Percentiles rank a stretch among this genome's conserved stretches.
Evolutionary conservation across 2,888 invertebrate species (phyloP).

Genomic region (Myathropa florea): DNA sequence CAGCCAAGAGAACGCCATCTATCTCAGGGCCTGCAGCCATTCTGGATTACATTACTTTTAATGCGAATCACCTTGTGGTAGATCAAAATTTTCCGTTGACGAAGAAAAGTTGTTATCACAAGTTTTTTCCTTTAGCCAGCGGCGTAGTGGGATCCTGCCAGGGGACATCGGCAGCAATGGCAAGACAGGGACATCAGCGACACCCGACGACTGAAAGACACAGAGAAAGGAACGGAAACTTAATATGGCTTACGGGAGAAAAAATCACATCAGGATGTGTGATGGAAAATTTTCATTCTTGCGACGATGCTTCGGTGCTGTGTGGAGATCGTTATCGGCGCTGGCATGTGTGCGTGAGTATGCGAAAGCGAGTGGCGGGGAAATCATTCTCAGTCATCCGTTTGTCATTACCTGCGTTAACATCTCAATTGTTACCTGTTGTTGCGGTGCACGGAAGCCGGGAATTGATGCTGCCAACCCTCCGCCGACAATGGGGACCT

Average conservation of each 20-base stretch:
- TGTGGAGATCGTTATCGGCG: conserved; percentile 37
- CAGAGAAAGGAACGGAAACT: conserved; percentile 34
- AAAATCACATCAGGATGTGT: conserved; percentile 31
- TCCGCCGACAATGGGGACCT: background rate
- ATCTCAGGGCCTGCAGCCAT: conserved; percentile 33
- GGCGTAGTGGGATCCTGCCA: background rate
- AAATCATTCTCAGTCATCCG: conserved; percentile 64
- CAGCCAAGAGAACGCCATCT: conserved; percentile 16
- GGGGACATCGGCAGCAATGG: background rate
- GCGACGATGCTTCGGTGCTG: background rate
- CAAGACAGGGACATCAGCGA: background rate
- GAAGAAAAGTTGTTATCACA: conserved; percentile 55
- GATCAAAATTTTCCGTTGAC: conserved; percentile 44
- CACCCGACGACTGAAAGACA: background rate
- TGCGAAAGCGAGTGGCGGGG: background rate
- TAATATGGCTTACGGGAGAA: conserved; percentile 23
- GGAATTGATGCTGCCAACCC: conserved; percentile 2
- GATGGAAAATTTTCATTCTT: conserved; percentile 57
- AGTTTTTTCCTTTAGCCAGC: conserved; percentile 1
- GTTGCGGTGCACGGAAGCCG: conserved; percentile 34
- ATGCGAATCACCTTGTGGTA: conserved; percentile 61
- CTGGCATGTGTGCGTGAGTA: background rate
- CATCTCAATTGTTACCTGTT: conserved; percentile 65
- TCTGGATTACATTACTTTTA: conserved; percentile 61
- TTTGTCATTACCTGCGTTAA: conserved; percentile 63